phyloP scores from a whole-genome alignment of 1,140 invertebrate species.

The Tetramorium alpestre region DNA sequence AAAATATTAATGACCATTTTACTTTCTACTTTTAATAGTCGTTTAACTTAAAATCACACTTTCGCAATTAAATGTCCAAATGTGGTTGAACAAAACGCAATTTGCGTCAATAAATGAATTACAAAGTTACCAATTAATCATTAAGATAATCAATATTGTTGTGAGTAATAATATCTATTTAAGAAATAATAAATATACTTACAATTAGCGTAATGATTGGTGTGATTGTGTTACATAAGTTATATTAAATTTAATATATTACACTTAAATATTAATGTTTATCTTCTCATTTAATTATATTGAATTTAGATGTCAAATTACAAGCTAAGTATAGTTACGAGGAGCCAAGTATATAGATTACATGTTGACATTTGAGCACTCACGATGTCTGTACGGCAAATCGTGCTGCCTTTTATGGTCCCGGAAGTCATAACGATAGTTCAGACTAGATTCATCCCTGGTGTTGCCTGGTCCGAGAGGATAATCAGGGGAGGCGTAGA shows the following conservation, averaged over 20 bases:
- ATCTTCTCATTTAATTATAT: not conserved
- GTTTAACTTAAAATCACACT: not conserved
- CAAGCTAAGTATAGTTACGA: not conserved
- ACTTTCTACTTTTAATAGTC: not conserved
- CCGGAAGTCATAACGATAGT: conserved; percentile 18
- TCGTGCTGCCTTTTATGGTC: not conserved
- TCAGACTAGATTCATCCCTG: not conserved
- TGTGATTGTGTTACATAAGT: not conserved
- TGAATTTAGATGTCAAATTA: not conserved
- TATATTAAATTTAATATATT: not conserved
- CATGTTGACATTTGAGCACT: conserved; percentile 15
- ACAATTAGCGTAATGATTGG: not conserved
- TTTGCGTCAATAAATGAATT: not conserved
- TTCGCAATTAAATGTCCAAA: not conserved
- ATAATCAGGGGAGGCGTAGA: conserved; percentile 40
- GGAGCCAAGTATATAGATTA: not conserved
- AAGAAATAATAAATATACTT: not conserved
- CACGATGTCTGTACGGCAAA: conserved; percentile 9
- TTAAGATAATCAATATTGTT: not conserved
- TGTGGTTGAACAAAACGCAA: not conserved
- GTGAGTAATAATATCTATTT: not conserved
- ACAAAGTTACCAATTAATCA: not conserved
- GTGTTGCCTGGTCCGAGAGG: conserved; percentile 10
- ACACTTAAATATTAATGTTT: not conserved
- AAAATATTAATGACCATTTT: conserved; percentile 11